Conservation (phyloP, 1,140 invertebrate genomes). For the Pantala flavescens region DNA sequence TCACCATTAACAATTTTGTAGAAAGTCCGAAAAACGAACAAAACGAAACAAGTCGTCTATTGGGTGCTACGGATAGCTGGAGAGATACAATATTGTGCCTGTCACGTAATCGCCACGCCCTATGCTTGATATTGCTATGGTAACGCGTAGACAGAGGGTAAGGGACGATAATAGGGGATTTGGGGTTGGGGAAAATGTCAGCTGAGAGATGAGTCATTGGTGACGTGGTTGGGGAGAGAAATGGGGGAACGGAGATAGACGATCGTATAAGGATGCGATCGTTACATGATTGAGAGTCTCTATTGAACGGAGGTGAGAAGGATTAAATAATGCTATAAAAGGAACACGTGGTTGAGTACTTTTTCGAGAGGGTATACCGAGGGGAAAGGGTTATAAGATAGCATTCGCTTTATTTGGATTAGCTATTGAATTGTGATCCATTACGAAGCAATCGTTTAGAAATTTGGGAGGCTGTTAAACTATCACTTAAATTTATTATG, state of each 20-base stretch:
- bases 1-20: too few species aligned
- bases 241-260: not conserved
- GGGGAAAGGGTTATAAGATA: too few species aligned
- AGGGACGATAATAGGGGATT: not conserved
- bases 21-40: too few species aligned
- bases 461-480: too few species aligned
- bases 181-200: not conserved
- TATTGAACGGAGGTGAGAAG: not conserved
- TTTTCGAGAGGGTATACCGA: too few species aligned
- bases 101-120: not conserved
- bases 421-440: too few species aligned
- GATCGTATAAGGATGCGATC: not conserved
- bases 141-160: not conserved
- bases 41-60: too few species aligned
- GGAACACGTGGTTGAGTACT: not conserved
- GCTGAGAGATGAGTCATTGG: not conserved
- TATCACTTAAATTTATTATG: too few species aligned
- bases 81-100: too few species aligned
- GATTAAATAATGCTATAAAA: not conserved
- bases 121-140: not conserved
- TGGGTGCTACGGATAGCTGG: too few species aligned
- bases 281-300: conserved; percentile 2
- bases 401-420: too few species aligned
- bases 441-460: too few species aligned
- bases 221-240: not conserved